These are phyloP conservation scores for Netelia fuscicornis DNA, from an alignment of 2,888 invertebrate species.

Conservation along the genomic window DNA sequence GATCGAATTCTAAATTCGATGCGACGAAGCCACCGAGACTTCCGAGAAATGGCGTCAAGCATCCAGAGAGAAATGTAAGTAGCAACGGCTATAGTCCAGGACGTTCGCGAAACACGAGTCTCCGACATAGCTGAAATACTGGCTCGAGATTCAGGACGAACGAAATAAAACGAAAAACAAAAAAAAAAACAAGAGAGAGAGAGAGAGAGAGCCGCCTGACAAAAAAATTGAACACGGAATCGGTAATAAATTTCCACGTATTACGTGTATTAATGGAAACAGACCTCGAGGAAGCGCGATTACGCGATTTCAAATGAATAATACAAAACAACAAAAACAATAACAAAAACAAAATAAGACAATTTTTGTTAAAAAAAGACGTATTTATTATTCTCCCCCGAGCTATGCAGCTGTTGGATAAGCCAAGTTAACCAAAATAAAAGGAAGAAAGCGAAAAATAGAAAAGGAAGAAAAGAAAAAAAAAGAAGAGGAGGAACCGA, in stretches of 20 bases:
- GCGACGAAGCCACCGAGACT: constrained; percentile 42
- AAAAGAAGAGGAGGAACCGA: neutral
- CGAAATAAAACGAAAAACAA: constrained; percentile 3
- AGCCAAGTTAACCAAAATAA: neutral
- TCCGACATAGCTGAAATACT: constrained; percentile 2
- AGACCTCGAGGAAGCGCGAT: neutral
- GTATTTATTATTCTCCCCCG: neutral
- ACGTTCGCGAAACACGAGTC: constrained; percentile 11
- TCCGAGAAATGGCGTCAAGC: constrained; percentile 45
- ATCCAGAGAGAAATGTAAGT: neutral
- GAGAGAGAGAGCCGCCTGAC: no score
- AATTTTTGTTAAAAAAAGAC: neutral
- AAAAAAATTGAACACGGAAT: constrained; percentile 3
- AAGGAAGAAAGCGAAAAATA: no score
- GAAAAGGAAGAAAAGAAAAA: neutral
- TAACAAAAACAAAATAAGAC: no score
- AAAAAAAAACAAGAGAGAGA: neutral
- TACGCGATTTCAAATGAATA: neutral
- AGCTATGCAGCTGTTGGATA: no score
- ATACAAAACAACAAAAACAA: no score
- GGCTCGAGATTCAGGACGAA: neutral
- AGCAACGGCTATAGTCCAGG: neutral
- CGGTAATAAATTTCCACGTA: constrained; percentile 28
- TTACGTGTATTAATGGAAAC: no score
- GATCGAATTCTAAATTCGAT: constrained; percentile 62